Evolutionary conservation across 1,140 invertebrate genomes (phyloP), one percentile per base, ranked within the genome.

Genomic region (Pygmarrhopalites habei): DNA sequence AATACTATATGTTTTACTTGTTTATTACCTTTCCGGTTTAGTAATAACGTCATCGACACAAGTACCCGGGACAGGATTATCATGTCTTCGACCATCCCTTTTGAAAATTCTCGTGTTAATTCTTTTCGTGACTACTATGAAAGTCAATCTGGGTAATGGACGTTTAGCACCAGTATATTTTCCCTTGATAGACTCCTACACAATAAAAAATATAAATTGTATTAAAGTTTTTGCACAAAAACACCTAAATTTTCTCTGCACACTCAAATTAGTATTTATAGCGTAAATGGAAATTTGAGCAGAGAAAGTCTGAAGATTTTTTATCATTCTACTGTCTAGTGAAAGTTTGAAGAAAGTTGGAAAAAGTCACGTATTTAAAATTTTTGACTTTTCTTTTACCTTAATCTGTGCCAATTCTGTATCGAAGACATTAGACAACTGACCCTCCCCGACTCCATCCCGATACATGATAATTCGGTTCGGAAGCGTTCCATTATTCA

Each of bases 51-150:
- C 82, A 74, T 96, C 92, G 0, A 93, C 77, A 12, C 96, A 77
- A 0, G 89, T 89, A 0, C 94, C 94, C 0, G 91, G 86, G 1
- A 75, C 74, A 1, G 92, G 91, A 78, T 97, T 97, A 0, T 79
- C 77, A 3, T 83, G 74, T 1, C 25, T 12, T 21, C 23, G 10
- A 5, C 26, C 26, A 4, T 15, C 29, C 12, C 7, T 4, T 32
- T 32, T 12, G 29, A 67, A 63, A 0, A 60, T 15, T 51, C 56
- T 3, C 3, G 81, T 78, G 71, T 82, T 83, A 28, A 83, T 79
- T 46, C 79, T 73, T 67, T 84, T 84, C 58, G 79, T 79, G 1
- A 83, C 81, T 32, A 83, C 73, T 30, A 82, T 74, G 25, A 81
- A 80, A 0, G 75, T 73, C 32, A 81, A 71, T 56, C 75, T 80